phyloP scores from a whole-genome alignment of 1,140 invertebrate species.

The Pseudomyrmex cubaensis region DNA sequence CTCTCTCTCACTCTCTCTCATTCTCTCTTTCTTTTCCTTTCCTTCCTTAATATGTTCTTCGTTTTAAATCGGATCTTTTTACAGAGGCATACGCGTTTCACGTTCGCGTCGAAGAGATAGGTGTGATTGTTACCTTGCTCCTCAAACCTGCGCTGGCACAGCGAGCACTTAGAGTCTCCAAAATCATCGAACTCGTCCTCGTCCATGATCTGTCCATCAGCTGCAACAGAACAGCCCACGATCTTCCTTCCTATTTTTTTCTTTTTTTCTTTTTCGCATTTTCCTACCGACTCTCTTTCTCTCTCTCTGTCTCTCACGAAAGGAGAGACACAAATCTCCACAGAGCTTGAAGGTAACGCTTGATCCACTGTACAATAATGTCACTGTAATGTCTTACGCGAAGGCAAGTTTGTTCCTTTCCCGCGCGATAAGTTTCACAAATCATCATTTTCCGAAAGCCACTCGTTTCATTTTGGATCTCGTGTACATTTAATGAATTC shows the following conservation, averaged over 20 bases:
- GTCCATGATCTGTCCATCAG: constrained; percentile 88
- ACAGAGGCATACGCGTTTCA: background rate
- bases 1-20: constrained; percentile 62
- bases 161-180: constrained; percentile 87
- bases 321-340: constrained; percentile 62
- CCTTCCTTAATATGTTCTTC: constrained; percentile 12
- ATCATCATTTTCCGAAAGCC: background rate
- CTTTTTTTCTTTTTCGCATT: constrained; percentile 26
- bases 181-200: constrained; percentile 87
- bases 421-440: background rate
- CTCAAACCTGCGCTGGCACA: constrained; percentile 91
- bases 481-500: background rate
- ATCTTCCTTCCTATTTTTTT: constrained; percentile 77
- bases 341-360: constrained; percentile 16
- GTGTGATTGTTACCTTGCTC: constrained; percentile 88
- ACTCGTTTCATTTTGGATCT: constrained; percentile 1
- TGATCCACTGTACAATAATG: constrained; percentile 20
- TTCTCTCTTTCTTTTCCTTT: constrained; percentile 43
- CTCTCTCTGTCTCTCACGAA: constrained; percentile 18
- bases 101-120: constrained; percentile 45
- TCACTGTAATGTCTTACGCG: background rate
- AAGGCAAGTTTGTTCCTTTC: background rate
- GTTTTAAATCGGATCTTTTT: constrained; percentile 25
- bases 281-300: constrained; percentile 33
- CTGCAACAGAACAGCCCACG: constrained; percentile 87